These are phyloP conservation scores for Montipora cactus DNA, from an alignment of 64 coral and sea anemone genomes.

Conservation along the genomic window DNA sequence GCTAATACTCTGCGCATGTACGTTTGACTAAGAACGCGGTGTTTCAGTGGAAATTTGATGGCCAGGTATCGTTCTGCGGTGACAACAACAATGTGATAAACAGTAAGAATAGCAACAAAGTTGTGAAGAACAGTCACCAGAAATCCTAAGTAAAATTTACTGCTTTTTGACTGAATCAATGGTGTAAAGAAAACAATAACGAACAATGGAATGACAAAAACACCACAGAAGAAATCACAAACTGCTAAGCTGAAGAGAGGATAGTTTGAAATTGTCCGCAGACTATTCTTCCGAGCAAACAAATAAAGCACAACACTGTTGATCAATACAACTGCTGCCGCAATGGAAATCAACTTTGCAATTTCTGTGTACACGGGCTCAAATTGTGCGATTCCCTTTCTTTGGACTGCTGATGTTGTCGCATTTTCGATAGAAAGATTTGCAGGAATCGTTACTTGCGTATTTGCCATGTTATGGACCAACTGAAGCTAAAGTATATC, in stretches of 20 bases:
- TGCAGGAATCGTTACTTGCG: neutral
- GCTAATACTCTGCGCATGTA: neutral
- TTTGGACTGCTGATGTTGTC: neutral
- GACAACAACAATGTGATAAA: constrained; percentile 18
- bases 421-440: neutral
- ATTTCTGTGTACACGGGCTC: neutral
- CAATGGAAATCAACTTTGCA: constrained; percentile 18
- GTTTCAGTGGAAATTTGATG: constrained; percentile 34
- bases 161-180: neutral
- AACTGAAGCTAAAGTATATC: too few relatives aligned
- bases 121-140: constrained; percentile 27
- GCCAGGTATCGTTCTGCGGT: constrained; percentile 33
- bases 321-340: constrained; percentile 1
- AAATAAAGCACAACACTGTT: constrained; percentile 35
- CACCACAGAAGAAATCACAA: constrained; percentile 16
- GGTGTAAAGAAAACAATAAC: neutral
- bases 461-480: neutral
- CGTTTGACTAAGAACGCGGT: neutral
- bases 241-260: constrained; percentile 30
- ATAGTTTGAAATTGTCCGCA: constrained; percentile 44
- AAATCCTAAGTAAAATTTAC: constrained; percentile 23
- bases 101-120: constrained; percentile 24
- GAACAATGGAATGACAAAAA: constrained; percentile 13
- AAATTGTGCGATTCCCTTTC: neutral
- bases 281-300: neutral